A percentile compares a stretch with the other conserved stretches of the same genome.
Conservation (phyloP, 2,888 invertebrate species). For the Neoscelio sp. region DNA sequence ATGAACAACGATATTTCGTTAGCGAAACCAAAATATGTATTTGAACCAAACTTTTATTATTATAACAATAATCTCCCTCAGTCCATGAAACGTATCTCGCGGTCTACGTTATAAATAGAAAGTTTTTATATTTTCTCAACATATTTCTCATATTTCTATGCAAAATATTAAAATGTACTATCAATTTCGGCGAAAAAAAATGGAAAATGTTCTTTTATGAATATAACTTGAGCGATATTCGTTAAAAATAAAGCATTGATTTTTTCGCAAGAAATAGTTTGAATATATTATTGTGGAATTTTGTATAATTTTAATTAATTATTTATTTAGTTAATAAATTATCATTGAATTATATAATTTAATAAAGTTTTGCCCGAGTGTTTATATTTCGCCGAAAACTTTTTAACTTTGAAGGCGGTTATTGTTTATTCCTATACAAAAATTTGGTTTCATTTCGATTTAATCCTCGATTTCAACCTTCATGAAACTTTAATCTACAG, state of each 20-base stretch:
- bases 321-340: neutral
- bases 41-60: neutral
- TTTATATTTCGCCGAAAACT: neutral
- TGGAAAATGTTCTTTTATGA: conserved; percentile 2
- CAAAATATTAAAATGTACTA: conserved; percentile 3
- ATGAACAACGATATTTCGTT: too few species aligned
- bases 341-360: neutral
- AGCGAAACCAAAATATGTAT: too few species aligned
- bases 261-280: too few species aligned
- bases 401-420: neutral
- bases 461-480: too few species aligned
- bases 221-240: conserved; percentile 21
- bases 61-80: neutral
- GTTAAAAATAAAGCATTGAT: too few species aligned
- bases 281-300: neutral
- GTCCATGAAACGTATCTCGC: neutral
- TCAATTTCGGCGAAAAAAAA: conserved; percentile 9
- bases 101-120: neutral
- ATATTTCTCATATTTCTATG: conserved; percentile 22
- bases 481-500: too few species aligned
- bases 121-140: conserved; percentile 24
- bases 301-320: conserved; percentile 25
- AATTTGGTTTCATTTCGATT: neutral
- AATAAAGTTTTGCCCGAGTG: neutral
- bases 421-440: neutral